Conservation (phyloP, 2,888 invertebrate species). For the Lithophane leautieri region DNA sequence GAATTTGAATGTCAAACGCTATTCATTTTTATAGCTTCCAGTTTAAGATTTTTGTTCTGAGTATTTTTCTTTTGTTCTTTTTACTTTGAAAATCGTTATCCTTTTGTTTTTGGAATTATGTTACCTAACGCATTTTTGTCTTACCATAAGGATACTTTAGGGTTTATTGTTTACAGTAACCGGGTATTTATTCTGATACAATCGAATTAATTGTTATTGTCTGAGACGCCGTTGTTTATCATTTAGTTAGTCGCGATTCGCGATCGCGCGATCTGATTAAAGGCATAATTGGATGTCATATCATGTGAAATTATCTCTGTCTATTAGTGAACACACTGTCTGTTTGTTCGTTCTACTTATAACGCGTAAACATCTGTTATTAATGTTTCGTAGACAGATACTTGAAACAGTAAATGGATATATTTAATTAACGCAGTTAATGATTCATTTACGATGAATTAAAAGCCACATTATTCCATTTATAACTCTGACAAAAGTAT, state of each 20-base stretch:
- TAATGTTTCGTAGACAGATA: constrained; percentile 7
- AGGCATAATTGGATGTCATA: constrained; percentile 54
- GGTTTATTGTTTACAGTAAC: neutral
- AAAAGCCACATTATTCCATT: neutral
- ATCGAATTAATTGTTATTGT: constrained; percentile 32
- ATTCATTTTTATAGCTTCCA: constrained; percentile 1
- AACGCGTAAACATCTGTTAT: constrained; percentile 28
- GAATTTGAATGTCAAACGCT: constrained; percentile 64
- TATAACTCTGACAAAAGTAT: neutral
- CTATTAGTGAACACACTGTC: constrained; percentile 37
- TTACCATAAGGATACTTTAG: neutral
- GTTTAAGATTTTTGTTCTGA: constrained; percentile 45
- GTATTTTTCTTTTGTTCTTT: constrained; percentile 43
- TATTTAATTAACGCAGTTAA: constrained; percentile 10
- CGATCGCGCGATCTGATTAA: constrained; percentile 52
- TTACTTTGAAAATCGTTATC: constrained; percentile 13
- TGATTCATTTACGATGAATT: constrained; percentile 4
- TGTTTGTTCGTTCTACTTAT: constrained; percentile 43
- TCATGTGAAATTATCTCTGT: constrained; percentile 56
- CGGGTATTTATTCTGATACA: constrained; percentile 7
- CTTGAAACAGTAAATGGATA: constrained; percentile 3
- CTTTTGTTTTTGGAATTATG: constrained; percentile 20
- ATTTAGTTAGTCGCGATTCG: constrained; percentile 35
- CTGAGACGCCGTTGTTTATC: constrained; percentile 25
- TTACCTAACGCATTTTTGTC: constrained; percentile 4